Conservation (phyloP, 2,113 vertebrate genomes). For the Crotalus tigris region DNA sequence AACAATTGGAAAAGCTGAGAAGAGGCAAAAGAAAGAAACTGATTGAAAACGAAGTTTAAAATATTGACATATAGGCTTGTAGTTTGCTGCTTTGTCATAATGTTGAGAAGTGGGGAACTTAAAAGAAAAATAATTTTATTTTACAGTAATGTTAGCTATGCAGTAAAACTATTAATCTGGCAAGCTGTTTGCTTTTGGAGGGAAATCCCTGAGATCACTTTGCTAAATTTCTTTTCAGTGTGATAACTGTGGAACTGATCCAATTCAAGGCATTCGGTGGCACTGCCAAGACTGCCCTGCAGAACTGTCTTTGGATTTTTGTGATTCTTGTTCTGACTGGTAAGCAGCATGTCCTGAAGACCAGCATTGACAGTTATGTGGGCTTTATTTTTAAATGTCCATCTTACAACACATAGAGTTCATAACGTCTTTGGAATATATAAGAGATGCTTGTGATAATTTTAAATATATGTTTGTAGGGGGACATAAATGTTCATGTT, state of each 20-base stretch:
- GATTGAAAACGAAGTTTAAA: not conserved
- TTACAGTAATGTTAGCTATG: rapidly evolving
- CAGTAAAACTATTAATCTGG: rapidly evolving
- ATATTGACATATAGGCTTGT: not conserved
- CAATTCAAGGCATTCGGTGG: constrained; percentile 94
- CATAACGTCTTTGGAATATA: not conserved
- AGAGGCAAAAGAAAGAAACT: not conserved
- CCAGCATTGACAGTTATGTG: not conserved
- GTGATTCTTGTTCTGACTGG: constrained; percentile 96
- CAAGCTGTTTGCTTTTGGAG: rapidly evolving
- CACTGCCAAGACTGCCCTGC: constrained; percentile 95
- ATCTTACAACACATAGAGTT: not conserved
- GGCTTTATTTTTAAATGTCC: not conserved
- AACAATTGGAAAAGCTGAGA: not conserved
- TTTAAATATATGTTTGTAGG: not conserved
- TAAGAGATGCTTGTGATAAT: not conserved
- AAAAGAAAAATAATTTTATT: not conserved
- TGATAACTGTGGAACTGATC: constrained; percentile 89
- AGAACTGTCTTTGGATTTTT: constrained; percentile 93
- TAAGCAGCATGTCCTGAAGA: constrained; percentile 64
- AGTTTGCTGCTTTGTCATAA: not conserved
- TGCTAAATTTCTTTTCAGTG: constrained; percentile 74
- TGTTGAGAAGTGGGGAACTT: not conserved
- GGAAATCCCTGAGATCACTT: not conserved
- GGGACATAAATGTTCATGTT: not conserved